phyloP scores from a whole-genome alignment of 2,113 vertebrate species.

The Synchiropus splendidus region DNA sequence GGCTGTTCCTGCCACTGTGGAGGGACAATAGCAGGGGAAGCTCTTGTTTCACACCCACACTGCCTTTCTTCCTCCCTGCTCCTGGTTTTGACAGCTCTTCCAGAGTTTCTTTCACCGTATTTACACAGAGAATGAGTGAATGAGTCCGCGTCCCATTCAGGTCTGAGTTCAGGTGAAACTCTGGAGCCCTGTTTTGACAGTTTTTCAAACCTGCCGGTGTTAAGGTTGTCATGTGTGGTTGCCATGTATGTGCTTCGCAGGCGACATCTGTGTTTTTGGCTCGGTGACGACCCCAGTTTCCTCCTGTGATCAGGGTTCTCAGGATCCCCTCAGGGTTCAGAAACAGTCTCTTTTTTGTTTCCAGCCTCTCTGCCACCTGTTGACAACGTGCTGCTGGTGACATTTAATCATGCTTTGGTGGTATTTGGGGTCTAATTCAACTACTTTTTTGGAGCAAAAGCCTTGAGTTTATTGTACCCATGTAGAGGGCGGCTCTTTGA shows the following conservation, averaged over 20 bases:
- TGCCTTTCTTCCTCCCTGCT: constrained; percentile 8
- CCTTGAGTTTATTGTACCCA: no score
- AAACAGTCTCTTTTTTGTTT: constrained; percentile 46
- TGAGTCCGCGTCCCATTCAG: no score
- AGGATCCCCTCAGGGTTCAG: constrained; percentile 34
- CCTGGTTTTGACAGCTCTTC: constrained; percentile 13
- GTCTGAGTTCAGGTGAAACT: constrained; percentile 6
- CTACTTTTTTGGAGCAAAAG: constrained; percentile 15
- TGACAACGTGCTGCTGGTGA: constrained; percentile 27
- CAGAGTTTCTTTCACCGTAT: neutral
- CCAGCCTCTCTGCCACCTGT: constrained; percentile 45
- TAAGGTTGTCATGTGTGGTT: no score
- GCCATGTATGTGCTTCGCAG: no score
- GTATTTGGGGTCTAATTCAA: neutral
- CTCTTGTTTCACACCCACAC: constrained; percentile 49
- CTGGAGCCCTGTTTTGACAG: constrained; percentile 1
- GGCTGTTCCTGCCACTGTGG: constrained; percentile 45
- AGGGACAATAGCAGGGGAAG: constrained; percentile 53
- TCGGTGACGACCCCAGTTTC: constrained; percentile 26
- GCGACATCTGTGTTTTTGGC: constrained; percentile 30
- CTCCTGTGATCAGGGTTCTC: constrained; percentile 33
- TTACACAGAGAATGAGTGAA: constrained; percentile 1
- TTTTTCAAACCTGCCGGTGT: no score
- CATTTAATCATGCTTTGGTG: neutral
- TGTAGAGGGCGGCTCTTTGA: no score